Percentiles rank a stretch among this genome's conserved stretches.
phyloP scores from a whole-genome alignment of 2,888 invertebrate genomes.

The Epistrophe grossulariae region DNA sequence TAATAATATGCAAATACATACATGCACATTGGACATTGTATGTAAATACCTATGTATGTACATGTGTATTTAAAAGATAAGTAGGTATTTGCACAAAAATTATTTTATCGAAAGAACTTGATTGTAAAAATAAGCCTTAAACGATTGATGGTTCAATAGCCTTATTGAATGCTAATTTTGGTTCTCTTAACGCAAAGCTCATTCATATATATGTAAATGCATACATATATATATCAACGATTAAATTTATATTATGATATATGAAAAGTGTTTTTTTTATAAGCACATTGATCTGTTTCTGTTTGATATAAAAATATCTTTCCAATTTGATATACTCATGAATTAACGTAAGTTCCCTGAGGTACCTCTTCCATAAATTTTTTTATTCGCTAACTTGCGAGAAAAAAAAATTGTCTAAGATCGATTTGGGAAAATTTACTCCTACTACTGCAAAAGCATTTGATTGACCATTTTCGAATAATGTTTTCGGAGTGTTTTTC shows the following conservation, averaged over 20 bases:
- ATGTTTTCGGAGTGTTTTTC: too few relatives aligned
- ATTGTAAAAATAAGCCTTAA: not conserved
- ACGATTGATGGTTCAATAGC: not conserved
- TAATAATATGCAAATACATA: not conserved
- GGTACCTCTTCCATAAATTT: not conserved
- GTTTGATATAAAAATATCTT: not conserved
- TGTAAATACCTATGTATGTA: not conserved
- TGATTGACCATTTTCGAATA: too few relatives aligned
- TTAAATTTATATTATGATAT: too few relatives aligned
- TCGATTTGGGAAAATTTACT: too few relatives aligned
- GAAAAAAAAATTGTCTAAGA: too few relatives aligned
- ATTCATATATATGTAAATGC: not conserved
- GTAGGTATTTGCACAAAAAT: not conserved
- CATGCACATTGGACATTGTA: not conserved
- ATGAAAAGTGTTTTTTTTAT: not conserved
- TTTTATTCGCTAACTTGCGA: too few relatives aligned
- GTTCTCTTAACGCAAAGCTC: not conserved
- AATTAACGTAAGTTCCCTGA: not conserved
- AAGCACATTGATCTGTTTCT: not conserved
- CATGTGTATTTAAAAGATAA: not conserved
- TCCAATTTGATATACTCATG: not conserved
- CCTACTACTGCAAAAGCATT: too few relatives aligned
- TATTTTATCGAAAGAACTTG: slow-evolving; percentile 1
- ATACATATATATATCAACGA: too few relatives aligned
- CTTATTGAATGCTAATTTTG: slow-evolving; percentile 1